Base-by-base conservation (phyloP, 2,113 vertebrate species). In the Phasianus colchicus region DNA sequence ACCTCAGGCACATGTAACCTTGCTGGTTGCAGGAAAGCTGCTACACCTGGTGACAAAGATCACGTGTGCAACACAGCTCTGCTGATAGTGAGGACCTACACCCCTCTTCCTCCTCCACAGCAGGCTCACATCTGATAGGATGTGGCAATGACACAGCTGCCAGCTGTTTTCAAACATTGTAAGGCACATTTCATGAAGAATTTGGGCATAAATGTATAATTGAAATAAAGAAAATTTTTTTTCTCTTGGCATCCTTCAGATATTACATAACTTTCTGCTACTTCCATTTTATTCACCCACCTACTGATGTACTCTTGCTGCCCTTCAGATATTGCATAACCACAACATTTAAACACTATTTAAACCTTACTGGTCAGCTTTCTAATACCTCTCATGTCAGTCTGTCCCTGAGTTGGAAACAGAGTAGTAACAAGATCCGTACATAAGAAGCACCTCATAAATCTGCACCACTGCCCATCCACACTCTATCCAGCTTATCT, bases 21-120 rank as follows among this genome's bases (percentile, higher is more conserved):
- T 40, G 27, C 25, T 36, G 9, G 40, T 30, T 15, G 14, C 21
- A 22, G 20, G 27, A 30, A 30, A 92, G 43, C 55, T 63, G 17
- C n/a, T 83, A 32, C 73, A 7, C 4, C 8, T 47, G 36, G 11
- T 82, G 78, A 78, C n/a, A 74, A n/a, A 63, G 50, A 67, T 18
- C 7, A 34, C 0, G 0, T 2, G 13, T 30, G 20, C 16, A 69
- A 80, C 22, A 10, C 0, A 1, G 14, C 10, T 71, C 58, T 19
- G 42, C 47, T 19, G 55, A 25, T 43, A 47, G 32, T 9, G 13
- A 92, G 32, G 32, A 64, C 21, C 24, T 64, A 11, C 61, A 27
- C 16, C 11, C 34, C 38, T 54, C 57, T 34, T 34, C 18, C 38
- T 40, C 38, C 45, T 54, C 15, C 50, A 14, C 30, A 74, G 36